Evolutionary conservation across 2,113 vertebrate genomes (phyloP), one percentile per base, ranked within the genome.

Genomic region (Larimichthys crocea): DNA sequence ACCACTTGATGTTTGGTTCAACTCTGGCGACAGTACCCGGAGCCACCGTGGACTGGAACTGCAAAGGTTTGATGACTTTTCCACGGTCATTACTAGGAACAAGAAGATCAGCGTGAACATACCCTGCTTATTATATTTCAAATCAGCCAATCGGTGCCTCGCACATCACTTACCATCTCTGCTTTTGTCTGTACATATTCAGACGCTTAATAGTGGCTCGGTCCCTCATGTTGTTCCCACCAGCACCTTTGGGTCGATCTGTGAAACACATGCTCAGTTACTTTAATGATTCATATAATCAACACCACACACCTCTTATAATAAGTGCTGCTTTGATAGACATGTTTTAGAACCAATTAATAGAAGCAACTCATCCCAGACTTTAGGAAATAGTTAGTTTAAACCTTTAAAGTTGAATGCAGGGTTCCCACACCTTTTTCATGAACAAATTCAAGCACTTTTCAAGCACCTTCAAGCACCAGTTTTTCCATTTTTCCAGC

Each of bases 1-100:
- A 99, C 98, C 98, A 99, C 71, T 99, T 99, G 88, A 99, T 99
- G 92, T 99, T 99, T 5, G 98, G 98, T 80, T 99, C 98, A 68
- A 99, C 97, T 92, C 98, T 95, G 1, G 98, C 98, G 0, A 97
- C 95, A 0, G 98, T 99, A 82, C 98, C 98, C 1, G 97, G 94
- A 35, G 97, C 91, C 74, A 99, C 97, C 0, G 96, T 97, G 17
- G 96, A 99, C 80, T 99, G 98, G 78, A 84, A 98, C 83, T 97
- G 96, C 16, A 99, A 91, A 8, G 97, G 96, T 79, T 92, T 98
- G 74, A 99, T 94, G 67, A 99, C 95, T 92, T 99, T 97, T 17
- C 98, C 98, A 50, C 83, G 92, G 53, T 78, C 95, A 88, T 99
- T 97, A 82, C 98, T 99, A 73, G 10, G 24, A 74, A 73, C 9